Evolutionary conservation across 2,888 invertebrate species (phyloP), one percentile per base, ranked within the genome.

Genomic region (Volucella zonaria): DNA sequence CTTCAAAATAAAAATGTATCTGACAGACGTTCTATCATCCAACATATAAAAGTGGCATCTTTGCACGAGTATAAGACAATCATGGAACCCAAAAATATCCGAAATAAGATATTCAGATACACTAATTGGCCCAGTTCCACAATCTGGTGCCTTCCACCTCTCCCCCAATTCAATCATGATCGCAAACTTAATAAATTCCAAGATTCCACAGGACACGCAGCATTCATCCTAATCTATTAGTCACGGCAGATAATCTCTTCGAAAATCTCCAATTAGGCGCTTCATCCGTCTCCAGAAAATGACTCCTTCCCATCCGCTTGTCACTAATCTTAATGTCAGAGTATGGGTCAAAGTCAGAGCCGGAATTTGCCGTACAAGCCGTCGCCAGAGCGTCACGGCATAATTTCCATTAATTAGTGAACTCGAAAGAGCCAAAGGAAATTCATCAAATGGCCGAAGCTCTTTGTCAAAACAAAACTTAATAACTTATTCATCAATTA

Each of bases 381-480:
- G 31, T 31, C 49, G 31, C 38, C 67, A 59, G 49, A 75, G 38
- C 66, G 51, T 66, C 75, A 75, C 47, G 58, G 66, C 66, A 76
- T 81, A 70, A 76, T 81, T 76, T 43, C 76, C 62, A 76, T 76
- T 64, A 81, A 81, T 81, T 81, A 76, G 23, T 14, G 58, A 6
- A 31, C 31, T 31, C 31, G 31, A 31, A 31, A 31, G 31, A 75
- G 23, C n/a, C 43, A 64, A 73, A 70, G 49, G 47, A 58, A 64
- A 58, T 58, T 78, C 59, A 11, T 70, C 64, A 62, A 76, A 64
- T 45, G 67, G 12, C 40, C 59, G 23, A 31, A 40, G 68, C 61
- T 67, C 58, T 45, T 59, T 59, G 61, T 68, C 52, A 68, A 75
- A 67, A 59, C 49, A 58, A 67, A 52, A 68, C 68, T 54, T 68